Evolutionary conservation across 2,797 vertebrate species (phyloP).

Genomic region (Aulostomus chinensis): DNA sequence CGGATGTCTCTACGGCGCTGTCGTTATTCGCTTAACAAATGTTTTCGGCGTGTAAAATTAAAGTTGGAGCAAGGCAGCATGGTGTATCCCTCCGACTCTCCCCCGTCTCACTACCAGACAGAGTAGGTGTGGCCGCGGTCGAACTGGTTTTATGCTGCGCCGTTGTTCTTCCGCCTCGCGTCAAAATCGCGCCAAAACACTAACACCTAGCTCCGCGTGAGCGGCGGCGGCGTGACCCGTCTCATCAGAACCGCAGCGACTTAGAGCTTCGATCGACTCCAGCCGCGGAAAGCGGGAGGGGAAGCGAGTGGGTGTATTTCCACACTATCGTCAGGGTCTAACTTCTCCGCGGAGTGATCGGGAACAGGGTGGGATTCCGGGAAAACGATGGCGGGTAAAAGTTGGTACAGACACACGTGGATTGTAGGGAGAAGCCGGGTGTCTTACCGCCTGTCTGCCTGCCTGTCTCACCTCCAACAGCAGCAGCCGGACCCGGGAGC

Average conservation of each 20-base stretch:
- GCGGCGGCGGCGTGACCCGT: no score
- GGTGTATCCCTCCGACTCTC: neutral
- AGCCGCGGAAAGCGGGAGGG: neutral
- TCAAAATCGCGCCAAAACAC: slow-evolving; percentile 68
- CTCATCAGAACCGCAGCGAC: no score
- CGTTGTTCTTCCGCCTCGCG: slow-evolving; percentile 73
- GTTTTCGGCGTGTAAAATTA: slow-evolving; percentile 36
- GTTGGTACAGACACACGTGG: slow-evolving; percentile 72
- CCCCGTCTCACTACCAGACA: slow-evolving; percentile 3
- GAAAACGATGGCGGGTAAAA: slow-evolving; percentile 76
- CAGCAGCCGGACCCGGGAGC: no score
- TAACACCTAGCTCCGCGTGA: no score
- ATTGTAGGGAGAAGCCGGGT: slow-evolving; percentile 63
- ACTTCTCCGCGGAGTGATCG: slow-evolving; percentile 66
- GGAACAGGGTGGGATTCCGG: slow-evolving; percentile 56
- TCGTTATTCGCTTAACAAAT: accelerated
- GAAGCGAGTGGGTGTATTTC: accelerated
- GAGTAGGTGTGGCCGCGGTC: slow-evolving; percentile 76
- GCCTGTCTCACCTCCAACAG: neutral
- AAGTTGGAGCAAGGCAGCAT: slow-evolving; percentile 39
- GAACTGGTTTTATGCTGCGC: slow-evolving; percentile 35
- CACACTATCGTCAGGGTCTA: slow-evolving; percentile 9
- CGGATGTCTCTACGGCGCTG: accelerated
- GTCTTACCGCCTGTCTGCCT: slow-evolving; percentile 38
- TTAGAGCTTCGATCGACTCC: neutral